Evolutionary conservation across 2,888 invertebrate species (phyloP), one percentile per base, ranked within the genome.

Genomic region (Apamea sordens): DNA sequence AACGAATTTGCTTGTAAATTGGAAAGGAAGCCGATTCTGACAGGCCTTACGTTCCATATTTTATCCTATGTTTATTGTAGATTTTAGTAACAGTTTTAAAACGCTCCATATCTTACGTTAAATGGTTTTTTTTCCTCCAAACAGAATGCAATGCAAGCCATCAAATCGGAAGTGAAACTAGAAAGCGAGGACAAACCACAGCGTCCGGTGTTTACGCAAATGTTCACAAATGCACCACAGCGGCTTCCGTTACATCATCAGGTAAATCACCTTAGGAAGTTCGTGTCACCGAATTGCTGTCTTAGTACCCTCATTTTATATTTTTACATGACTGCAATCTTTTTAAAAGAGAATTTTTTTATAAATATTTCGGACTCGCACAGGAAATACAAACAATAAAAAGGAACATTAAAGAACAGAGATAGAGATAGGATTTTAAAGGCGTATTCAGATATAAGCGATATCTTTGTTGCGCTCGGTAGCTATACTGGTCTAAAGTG

Each of bases 141-240:
- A 53, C 85, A 95, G 94, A 92, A 93, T 28, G 94, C 95, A 74
- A 95, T 96, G 93, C 95, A 95, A 88, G 93, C 93, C 1, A 95
- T 96, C 73, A 96, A 96, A 87, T 92, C 95, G 0, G 96, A 96
- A 81, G 94, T 96, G 85, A 96, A 96, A 83, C 83, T 95, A 24
- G 96, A 96, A 80, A 86, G 90, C 7, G 96, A 95, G 0, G 96
- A 96, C 15, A 95, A 95, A 79, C 93, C 90, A 11, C 92, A 92
- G 76, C 86, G 90, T 32, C 89, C 84, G 18, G 80, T 91, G 77
- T 92, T 92, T 80, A 79, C 90, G 74, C 90, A 89, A 80, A 90
- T 92, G 90, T 92, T 92, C 70, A 84, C 91, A 21, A 92, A 90
- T 71, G 86, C 92, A 32, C 93, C 92, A 53, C 93, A 92, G 75